Evolutionary conservation across 2,113 vertebrate species (phyloP), one percentile per base, ranked within the genome.

Genomic region (Dasyornis broadbenti): DNA sequence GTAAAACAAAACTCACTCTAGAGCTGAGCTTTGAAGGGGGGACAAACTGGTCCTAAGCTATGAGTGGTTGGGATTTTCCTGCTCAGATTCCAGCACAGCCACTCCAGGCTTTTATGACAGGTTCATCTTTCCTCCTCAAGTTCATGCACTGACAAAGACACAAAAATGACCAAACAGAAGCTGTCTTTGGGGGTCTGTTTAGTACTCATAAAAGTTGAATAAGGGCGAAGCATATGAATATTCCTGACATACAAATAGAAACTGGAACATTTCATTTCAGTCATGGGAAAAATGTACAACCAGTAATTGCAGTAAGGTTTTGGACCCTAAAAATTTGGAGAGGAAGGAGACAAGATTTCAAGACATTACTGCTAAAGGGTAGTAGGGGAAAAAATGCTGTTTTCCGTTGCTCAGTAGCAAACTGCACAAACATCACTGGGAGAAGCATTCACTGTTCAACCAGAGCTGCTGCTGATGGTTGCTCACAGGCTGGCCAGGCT

Each of bases 371-470:
- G 45, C 40, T 84, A 13, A 86, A 53, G 37, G 22, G 30, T 24
- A 15, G n/a, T 17, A 15, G 56, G 10, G 1, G 0, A 5, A 9
- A 31, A 66, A 66, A 23, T 4, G 12, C 3, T 40, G 22, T 70
- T 88, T 92, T 70, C 33, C 28, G 27, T 47, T 80, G 33, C 68
- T 85, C 23, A 5, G 68, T 35, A 86, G 79, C 64, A 88, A 89
- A 21, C 33, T 60, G 5, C 23, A 63, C 79, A 75, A 57, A 73
- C 50, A 35, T 50, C 47, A 6, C 35, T 35, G 75, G 59, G 28
- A 70, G 13, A 64, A 23, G n/a, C 3, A 7, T 45, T 31, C 4
- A 3, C 33, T 91, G 45, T n/a, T 22, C 42, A 65, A 23, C 24
- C 68, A 80, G 79, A 75, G 23, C 63, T 90, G 79, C 20, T 93